These are phyloP conservation scores for Sus scrofa DNA, from an alignment of 2,113 vertebrate species.

Conservation along the genomic window DNA sequence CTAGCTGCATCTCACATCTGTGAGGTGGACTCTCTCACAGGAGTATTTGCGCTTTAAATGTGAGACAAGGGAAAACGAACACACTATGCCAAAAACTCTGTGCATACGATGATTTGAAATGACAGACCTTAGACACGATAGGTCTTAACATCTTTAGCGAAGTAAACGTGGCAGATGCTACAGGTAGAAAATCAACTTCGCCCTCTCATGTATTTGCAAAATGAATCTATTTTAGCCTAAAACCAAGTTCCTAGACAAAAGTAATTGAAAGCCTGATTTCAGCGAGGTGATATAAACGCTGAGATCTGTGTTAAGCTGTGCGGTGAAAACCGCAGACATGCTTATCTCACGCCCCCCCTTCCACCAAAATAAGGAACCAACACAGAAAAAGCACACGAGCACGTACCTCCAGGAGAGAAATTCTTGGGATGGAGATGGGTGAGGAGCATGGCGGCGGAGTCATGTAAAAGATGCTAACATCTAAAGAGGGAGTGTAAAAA, in stretches of 20 bases:
- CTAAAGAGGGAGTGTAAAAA: background rate
- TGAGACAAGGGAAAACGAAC: slow-evolving; percentile 11
- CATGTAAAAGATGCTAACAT: background rate
- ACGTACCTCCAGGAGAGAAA: background rate
- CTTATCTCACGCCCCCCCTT: background rate
- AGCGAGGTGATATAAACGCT: background rate
- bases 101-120: slow-evolving; percentile 53
- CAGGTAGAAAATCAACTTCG: background rate
- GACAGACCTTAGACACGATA: too few relatives aligned
- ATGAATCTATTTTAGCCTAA: background rate
- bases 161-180: background rate
- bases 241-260: background rate
- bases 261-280: slow-evolving; percentile 14
- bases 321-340: slow-evolving; percentile 14
- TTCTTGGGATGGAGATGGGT: background rate
- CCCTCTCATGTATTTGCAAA: slow-evolving; percentile 33
- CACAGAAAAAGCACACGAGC: background rate
- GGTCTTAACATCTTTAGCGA: background rate
- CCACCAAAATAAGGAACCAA: background rate
- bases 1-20: slow-evolving; percentile 55
- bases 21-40: slow-evolving; percentile 57
- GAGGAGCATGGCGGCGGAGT: background rate
- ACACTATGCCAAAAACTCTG: background rate
- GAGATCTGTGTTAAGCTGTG: background rate
- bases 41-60: slow-evolving; percentile 55